Evolutionary conservation across 35 echinoderm and acorn worm genomes (phyloP), one percentile per base, ranked within the genome.

Genomic region (Hemicentrotus pulcherrimus): DNA sequence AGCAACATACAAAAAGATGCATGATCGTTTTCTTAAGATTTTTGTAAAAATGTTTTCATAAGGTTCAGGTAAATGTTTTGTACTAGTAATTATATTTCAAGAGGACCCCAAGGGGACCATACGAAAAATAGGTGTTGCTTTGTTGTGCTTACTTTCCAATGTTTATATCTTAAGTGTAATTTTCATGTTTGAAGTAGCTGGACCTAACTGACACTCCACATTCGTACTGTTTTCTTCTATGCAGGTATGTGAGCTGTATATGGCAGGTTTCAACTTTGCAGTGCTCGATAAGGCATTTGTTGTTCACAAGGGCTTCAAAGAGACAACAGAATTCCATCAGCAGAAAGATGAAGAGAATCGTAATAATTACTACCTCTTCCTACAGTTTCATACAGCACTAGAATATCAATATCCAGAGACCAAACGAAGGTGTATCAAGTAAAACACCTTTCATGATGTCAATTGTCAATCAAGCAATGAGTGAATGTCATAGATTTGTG

Each of bases 221-320:
- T 78, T 78, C 6, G 19, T n/a, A 28, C 28, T 78, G 24, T 78
- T 78, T 22, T 78, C 52, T 78, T 78, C 28, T 78, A 78, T 32
- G 9, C 95, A 99, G 98, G 96, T 97, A n/a, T 99, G 98, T 95
- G 97, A 99, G 61, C 91, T 97, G 86, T 85, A 99, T 47, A 94
- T 97, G 33, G 97, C 98, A 32, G 98, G 98, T 7, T 99, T 95
- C 89, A 97, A 95, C 48, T 99, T 99, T 97, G 95, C 95, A 46
- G 96, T 99, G 31, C 86, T 99, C 22, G 98, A 99, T 65, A 96
- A 88, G 48, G 98, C 94, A 92, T 99, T 99, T 88, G 46, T 99
- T 45, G 41, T 97, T 32, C 98, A 99, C 95, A 95, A 97, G 85
- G 98, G 98, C 48, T 99, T 96, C 95, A 99, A 99, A 88, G 94